Conservation (phyloP, 2,797 vertebrate species). For the Pseudochirops corinnae region DNA sequence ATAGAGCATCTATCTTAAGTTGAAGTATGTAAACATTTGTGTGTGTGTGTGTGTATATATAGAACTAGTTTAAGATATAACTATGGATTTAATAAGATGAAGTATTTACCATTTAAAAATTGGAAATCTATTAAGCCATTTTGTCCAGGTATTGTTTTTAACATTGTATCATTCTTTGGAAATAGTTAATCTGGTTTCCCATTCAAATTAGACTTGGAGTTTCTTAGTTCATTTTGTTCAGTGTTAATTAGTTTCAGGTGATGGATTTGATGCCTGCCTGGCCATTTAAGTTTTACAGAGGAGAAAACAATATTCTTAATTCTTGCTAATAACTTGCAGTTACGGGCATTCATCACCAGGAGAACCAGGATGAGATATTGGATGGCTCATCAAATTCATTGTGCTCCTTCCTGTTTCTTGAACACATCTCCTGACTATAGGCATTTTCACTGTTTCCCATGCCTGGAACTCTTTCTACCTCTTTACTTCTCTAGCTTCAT, state of each 20-base stretch:
- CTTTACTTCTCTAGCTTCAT: neutral
- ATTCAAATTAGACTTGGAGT: neutral
- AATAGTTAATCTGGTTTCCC: neutral
- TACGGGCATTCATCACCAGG: neutral
- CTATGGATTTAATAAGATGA: neutral
- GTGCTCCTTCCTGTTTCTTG: neutral
- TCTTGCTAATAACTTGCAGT: neutral
- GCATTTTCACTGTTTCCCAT: neutral
- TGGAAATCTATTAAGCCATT: neutral
- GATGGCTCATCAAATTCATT: neutral
- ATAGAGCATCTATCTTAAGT: neutral
- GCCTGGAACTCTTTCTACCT: neutral
- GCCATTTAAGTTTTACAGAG: neutral
- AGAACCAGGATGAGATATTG: neutral
- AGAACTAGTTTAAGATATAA: neutral
- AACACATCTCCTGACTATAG: neutral
- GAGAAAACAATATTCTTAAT: neutral
- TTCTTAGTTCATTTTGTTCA: neutral
- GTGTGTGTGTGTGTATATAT: neutral
- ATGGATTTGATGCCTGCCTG: neutral
- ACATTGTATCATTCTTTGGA: neutral
- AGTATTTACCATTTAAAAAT: neutral
- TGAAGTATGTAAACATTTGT: neutral
- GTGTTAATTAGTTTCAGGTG: neutral
- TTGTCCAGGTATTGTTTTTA: neutral